Base-by-base conservation (phyloP, 2,113 vertebrate genomes). In the Nymphicus hollandicus region DNA sequence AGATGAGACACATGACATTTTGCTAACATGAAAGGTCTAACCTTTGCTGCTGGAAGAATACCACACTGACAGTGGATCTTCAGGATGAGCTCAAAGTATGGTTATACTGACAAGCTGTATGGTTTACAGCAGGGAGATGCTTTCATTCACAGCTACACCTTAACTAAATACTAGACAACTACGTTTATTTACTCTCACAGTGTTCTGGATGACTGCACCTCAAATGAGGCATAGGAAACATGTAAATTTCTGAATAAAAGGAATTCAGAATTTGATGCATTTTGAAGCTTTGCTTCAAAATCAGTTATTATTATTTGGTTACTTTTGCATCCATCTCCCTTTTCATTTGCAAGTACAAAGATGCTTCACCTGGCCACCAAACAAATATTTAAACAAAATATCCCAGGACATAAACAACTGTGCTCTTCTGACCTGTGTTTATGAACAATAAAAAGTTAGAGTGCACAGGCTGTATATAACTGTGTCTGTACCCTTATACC, bases 51-150 rank as follows among this genome's bases (percentile, higher is more conserved):
- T 39, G 0, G 17, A 74, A 37, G 31, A 44, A 13, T 35, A 56
- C 33, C 35, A 63, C 16, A 14, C 19, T 28, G 53, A 18, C 43
- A 65, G n/a, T 9, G 70, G 24, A 17, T 69, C 33, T 85, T 72
- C 64, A 81, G 52, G 43, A 72, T 0, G 10, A 76, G 68, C 52
- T 78, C 35, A n/a, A 1, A 6, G 14, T 37, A 24, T 3, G 8
- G 35, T 41, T 81, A 22, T 13, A 29, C 8, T 1, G 1, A 43
- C 25, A n/a, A 1, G 0, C 9, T 65, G 28, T 28, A 18, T 1
- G 22, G 31, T 37, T 80, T 74, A 50, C 19, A 49, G 60, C 41
- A n/a, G 35, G 28, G 53, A 63, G 61, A 55, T 11, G 64, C 25
- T 84, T 90, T 52, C 14, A 8, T 68, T 88, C 29, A 64, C 47